Evolutionary conservation across 2,888 invertebrate species (phyloP).

Genomic region (Parthenolecanium corni): DNA sequence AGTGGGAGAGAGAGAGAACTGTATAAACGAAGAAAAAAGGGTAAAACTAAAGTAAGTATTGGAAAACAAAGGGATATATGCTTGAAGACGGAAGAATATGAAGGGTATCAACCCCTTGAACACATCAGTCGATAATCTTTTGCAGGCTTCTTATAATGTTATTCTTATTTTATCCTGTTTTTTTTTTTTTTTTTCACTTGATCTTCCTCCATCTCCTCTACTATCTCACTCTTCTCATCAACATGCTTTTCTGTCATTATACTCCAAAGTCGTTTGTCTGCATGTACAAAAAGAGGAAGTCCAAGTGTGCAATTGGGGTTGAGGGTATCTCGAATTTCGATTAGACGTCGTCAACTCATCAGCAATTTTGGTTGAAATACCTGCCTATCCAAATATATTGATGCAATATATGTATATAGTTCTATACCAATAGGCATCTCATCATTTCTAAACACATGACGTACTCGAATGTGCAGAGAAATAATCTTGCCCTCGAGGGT

Average conservation of each 20-base stretch:
- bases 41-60: conserved; percentile 5
- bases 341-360: no score
- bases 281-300: neutral
- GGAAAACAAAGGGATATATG: conserved; percentile 9
- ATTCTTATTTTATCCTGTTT: conserved; percentile 4
- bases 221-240: neutral
- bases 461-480: no score
- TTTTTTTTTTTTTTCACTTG: neutral
- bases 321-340: no score
- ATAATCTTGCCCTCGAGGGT: no score
- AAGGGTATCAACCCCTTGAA: conserved; percentile 18
- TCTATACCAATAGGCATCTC: no score
- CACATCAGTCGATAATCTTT: conserved; percentile 16
- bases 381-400: no score
- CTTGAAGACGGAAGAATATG: conserved; percentile 1
- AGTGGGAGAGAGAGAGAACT: neutral
- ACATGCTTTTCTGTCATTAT: neutral
- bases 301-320: neutral
- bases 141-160: conserved; percentile 8
- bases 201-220: no score
- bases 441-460: no score
- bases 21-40: neutral
- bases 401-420: no score
- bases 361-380: no score
- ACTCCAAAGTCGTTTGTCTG: neutral